phyloP scores from a whole-genome alignment of 2,888 invertebrate species.

The Tricholauxania praeusta region DNA sequence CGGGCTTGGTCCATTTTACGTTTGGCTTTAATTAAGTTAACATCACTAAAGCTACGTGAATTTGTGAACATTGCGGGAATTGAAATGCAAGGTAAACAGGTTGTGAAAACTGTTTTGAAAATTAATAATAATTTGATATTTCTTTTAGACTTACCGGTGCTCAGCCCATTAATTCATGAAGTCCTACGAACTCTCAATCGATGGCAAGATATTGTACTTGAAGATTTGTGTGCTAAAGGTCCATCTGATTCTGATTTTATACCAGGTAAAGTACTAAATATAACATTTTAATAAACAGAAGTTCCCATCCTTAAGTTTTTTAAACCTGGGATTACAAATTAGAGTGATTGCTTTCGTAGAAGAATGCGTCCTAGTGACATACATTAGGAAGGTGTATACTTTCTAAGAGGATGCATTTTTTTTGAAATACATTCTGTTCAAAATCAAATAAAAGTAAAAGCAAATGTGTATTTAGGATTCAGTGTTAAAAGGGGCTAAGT shows the following conservation, averaged over 20 bases:
- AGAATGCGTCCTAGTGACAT: too few relatives aligned
- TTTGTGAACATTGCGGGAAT: conserved; percentile 91
- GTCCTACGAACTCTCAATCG: conserved; percentile 85
- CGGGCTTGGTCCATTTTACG: conserved; percentile 97
- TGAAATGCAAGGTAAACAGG: conserved; percentile 82
- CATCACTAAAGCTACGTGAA: conserved; percentile 85
- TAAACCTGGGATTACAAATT: too few relatives aligned
- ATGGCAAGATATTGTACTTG: conserved; percentile 88
- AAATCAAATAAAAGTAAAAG: too few relatives aligned
- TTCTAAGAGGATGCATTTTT: too few relatives aligned
- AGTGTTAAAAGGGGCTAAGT: too few relatives aligned
- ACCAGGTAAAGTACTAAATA: conserved; percentile 68
- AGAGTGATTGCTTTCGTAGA: too few relatives aligned
- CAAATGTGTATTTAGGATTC: too few relatives aligned
- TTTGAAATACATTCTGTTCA: too few relatives aligned
- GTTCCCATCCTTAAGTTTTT: too few relatives aligned
- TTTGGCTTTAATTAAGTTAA: conserved; percentile 86
- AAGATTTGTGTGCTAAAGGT: conserved; percentile 74
- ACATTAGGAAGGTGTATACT: too few relatives aligned
- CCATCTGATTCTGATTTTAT: conserved; percentile 90
- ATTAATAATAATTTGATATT: conserved; percentile 9
- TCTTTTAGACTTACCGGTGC: conserved; percentile 86
- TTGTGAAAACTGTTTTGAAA: not conserved
- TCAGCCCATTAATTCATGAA: conserved; percentile 93
- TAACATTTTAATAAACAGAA: too few relatives aligned